Evolutionary conservation across 2,113 vertebrate genomes (phyloP).

Genomic region (Takifugu bimaculatus): DNA sequence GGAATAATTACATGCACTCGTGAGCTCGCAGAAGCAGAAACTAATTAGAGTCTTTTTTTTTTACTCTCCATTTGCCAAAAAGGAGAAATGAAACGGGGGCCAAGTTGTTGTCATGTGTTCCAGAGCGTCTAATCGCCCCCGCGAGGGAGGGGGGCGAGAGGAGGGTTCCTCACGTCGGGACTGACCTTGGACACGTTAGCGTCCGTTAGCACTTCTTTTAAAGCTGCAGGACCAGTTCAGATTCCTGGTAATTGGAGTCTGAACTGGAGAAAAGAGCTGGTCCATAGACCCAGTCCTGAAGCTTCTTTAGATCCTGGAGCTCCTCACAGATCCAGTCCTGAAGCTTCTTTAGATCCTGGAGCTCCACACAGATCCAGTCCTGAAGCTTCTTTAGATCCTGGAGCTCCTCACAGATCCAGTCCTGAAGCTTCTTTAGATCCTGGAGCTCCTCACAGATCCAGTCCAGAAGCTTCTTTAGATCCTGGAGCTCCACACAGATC

Average conservation of each 20-base stretch:
- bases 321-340: no score
- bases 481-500: no score
- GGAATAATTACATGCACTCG: constrained; percentile 55
- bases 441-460: no score
- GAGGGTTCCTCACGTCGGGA: constrained; percentile 10
- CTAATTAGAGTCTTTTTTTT: constrained; percentile 57
- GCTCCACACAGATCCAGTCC: background rate
- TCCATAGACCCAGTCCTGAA: background rate
- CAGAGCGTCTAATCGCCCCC: constrained; percentile 26
- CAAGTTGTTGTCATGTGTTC: constrained; percentile 27
- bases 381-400: background rate
- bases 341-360: no score
- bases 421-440: no score
- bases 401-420: no score
- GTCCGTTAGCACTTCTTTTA: background rate
- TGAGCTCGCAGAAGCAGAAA: constrained; percentile 53
- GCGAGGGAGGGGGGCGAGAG: constrained; percentile 1
- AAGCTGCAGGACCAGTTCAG: background rate
- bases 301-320: background rate
- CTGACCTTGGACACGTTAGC: constrained; percentile 26
- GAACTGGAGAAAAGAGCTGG: no score
- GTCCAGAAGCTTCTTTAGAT: no score
- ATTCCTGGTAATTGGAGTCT: background rate
- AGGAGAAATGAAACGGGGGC: constrained; percentile 13
- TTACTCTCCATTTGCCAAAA: constrained; percentile 38